A percentile compares a stretch with the other conserved stretches of the same genome.
Evolutionary conservation across 2,888 invertebrate genomes (phyloP).

Genomic region (Orthosia gothica): DNA sequence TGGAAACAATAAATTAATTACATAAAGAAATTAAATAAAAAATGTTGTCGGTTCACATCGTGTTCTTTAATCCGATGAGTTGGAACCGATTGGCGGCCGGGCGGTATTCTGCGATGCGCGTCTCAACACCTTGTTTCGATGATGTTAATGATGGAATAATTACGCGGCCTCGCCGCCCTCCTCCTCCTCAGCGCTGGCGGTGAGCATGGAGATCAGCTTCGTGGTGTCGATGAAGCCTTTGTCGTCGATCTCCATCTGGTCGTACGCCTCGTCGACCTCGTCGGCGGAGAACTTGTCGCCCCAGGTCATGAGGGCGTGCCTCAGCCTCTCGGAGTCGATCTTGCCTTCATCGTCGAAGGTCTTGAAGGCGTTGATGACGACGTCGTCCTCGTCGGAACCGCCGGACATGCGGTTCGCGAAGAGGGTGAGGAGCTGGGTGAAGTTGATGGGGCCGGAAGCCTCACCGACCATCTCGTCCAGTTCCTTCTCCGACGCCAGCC

Average conservation of each 20-base stretch:
- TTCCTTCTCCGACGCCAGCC: conserved; percentile 97
- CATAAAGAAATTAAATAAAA: conserved; percentile 87
- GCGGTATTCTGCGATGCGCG: conserved; percentile 71
- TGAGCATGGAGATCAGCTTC: conserved; percentile 97
- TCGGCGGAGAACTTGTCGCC: conserved; percentile 97
- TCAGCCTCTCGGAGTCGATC: conserved; percentile 97
- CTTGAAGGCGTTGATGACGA: conserved; percentile 97
- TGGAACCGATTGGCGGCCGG: conserved; percentile 80
- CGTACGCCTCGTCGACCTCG: conserved; percentile 98
- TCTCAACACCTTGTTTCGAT: conserved; percentile 63
- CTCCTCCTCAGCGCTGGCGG: conserved; percentile 96
- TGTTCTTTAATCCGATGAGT: conserved; percentile 79
- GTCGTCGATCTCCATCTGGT: conserved; percentile 98
- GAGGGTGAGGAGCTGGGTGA: conserved; percentile 97
- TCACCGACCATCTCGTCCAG: conserved; percentile 97
- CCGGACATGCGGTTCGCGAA: conserved; percentile 98
- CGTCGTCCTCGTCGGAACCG: conserved; percentile 97
- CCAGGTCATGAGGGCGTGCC: conserved; percentile 98
- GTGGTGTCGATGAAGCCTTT: conserved; percentile 97
- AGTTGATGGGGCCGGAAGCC: conserved; percentile 98
- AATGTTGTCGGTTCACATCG: conserved; percentile 83
- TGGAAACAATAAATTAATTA: conserved; percentile 90
- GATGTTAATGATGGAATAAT: conserved; percentile 64
- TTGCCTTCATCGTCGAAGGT: conserved; percentile 97
- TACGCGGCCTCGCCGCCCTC: conserved; percentile 92